Evolutionary conservation across 1,140 invertebrate species (phyloP), one percentile per base, ranked within the genome.

Genomic region (Brachionus plicatilis): DNA sequence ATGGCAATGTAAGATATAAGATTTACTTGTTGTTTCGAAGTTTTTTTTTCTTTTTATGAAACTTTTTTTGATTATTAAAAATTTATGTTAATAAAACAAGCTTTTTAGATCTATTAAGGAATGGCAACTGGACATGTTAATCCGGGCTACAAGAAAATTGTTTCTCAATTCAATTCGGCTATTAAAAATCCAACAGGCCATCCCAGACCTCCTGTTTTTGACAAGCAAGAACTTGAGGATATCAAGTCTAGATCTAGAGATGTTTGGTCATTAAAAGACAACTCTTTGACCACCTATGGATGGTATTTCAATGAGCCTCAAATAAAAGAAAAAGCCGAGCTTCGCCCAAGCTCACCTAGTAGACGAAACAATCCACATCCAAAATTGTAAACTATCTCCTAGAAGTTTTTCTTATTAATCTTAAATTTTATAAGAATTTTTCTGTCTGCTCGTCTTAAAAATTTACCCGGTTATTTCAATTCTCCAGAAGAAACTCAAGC

Each of bases 81-180:
- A 53, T 47, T 50, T 47, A 76, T 50, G 20, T 45, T 50, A 53
- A 50, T 27, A 76, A 27, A 27, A 37, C n/a, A 76, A 76, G n/a
- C 14, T 76, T 2, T 47, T 3, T 37, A 65, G 7, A 47, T 45
- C n/a, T 9, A n/a, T 80, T 5, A 53, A 20, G 43, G 41, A 65
- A 82, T 82, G 79, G 29, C 79, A 65, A 68, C 79, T 82, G 79
- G 53, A 47, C 53, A 82, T 65, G 43, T 60, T 43, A 82, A 82
- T 65, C 79, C 65, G 14, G 65, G 79, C 5, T 68, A 82, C 17
- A 68, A 65, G 24, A 33, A 47, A 12, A 20, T 65, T 11, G 53
- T 68, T 47, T 65, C 79, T 11, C 33, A 24, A 65, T 82, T 82
- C 7, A 68, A 82, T 12, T 60, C 79, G 29, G 65, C 53, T 41